Evolutionary conservation across 2,797 vertebrate genomes (phyloP).

Genomic region (Fringilla coelebs): DNA sequence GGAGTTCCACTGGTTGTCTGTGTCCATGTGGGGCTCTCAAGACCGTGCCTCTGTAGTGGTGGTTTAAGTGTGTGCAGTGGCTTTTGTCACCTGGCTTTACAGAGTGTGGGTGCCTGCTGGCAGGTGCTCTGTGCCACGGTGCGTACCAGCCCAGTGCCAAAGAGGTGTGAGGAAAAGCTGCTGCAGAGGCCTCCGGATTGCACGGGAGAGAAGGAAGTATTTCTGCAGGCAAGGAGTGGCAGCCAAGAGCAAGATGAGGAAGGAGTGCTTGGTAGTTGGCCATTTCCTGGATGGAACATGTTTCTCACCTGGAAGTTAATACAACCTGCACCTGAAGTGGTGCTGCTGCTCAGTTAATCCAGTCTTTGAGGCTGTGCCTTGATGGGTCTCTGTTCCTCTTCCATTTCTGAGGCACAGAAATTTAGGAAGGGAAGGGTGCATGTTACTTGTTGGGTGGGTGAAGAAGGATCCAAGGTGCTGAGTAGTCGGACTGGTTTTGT

Average conservation of each 20-base stretch:
- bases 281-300: background rate
- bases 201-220: background rate
- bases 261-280: background rate
- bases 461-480: background rate
- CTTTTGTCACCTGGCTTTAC: background rate
- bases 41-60: rapidly evolving
- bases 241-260: background rate
- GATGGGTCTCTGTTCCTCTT: background rate
- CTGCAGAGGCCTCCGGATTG: background rate
- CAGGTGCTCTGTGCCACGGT: background rate
- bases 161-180: background rate
- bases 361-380: background rate
- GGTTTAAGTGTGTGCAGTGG: background rate
- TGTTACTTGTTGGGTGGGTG: background rate
- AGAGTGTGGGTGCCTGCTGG: rapidly evolving
- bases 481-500: background rate
- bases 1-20: background rate
- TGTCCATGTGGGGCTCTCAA: rapidly evolving
- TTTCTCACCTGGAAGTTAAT: background rate
- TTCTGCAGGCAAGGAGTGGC: background rate
- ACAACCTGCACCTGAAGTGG: background rate
- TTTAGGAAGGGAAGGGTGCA: background rate
- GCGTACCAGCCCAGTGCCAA: rapidly evolving
- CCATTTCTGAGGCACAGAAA: background rate
- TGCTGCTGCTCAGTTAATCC: background rate